A percentile compares a stretch with the other conserved stretches of the same genome.
Conservation (phyloP, 2,888 invertebrate genomes). For the Mylabris sibirica region DNA sequence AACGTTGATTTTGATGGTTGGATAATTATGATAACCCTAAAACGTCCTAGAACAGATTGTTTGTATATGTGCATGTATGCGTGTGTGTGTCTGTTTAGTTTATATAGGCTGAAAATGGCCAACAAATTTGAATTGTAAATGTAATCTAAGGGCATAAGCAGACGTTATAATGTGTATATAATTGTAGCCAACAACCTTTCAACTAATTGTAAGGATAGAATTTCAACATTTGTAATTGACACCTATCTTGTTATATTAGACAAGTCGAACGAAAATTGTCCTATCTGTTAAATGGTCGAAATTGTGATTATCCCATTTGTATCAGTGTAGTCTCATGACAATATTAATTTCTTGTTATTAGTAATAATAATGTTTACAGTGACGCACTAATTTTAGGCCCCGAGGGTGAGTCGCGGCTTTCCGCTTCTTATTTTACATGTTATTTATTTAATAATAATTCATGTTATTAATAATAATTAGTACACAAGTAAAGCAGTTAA, state of each 20-base stretch:
- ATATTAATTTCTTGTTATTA: neutral
- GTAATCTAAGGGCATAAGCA: neutral
- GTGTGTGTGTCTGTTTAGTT: too few species aligned
- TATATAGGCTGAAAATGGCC: neutral
- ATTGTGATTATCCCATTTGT: neutral
- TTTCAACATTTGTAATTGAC: conserved; percentile 4
- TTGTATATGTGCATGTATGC: too few species aligned
- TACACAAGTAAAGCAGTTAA: too few species aligned
- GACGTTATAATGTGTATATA: neutral
- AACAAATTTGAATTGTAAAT: conserved; percentile 9
- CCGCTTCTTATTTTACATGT: too few species aligned
- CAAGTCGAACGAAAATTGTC: neutral
- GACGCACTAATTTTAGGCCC: too few species aligned
- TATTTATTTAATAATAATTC: too few species aligned
- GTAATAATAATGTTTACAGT: too few species aligned
- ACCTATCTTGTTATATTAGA: neutral
- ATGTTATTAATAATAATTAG: too few species aligned
- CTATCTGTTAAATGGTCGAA: neutral
- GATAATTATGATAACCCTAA: neutral
- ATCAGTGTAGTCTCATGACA: neutral
- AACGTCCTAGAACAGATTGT: neutral
- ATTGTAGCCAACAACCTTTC: neutral
- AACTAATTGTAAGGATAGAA: neutral
- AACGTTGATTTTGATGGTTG: neutral
- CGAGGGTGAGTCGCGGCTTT: too few species aligned